These are phyloP conservation scores for Cybosia mesomella DNA, from an alignment of 2,888 invertebrate genomes.

Conservation along the genomic window DNA sequence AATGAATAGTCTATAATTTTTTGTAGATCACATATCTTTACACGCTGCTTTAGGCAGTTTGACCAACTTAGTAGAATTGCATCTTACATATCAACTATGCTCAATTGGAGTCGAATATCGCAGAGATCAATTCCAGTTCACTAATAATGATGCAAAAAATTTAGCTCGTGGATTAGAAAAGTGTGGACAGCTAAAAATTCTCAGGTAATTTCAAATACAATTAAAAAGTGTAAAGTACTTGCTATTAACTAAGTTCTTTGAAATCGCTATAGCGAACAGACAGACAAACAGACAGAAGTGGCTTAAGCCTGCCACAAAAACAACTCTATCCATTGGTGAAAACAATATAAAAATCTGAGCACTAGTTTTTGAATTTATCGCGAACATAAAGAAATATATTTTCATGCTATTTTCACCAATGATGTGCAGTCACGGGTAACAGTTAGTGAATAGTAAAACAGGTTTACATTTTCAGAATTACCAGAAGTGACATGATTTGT, in stretches of 20 bases:
- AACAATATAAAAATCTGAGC: no score
- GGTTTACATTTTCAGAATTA: slow-evolving; percentile 65
- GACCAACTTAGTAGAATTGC: slow-evolving; percentile 74
- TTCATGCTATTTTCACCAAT: no score
- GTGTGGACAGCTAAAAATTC: slow-evolving; percentile 67
- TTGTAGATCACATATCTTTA: slow-evolving; percentile 83
- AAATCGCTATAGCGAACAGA: no score
- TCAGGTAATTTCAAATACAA: slow-evolving; percentile 62
- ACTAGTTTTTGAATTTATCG: no score
- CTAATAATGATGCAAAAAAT: slow-evolving; percentile 81
- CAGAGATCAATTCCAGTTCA: slow-evolving; percentile 82
- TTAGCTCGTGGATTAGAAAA: slow-evolving; percentile 79
- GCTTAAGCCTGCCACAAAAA: no score
- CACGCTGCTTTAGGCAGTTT: slow-evolving; percentile 82
- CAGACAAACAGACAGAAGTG: no score
- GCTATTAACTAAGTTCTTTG: neutral
- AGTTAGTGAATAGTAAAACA: neutral
- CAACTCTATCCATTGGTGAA: no score
- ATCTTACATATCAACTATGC: slow-evolving; percentile 76
- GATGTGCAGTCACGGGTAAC: no score
- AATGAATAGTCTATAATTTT: neutral
- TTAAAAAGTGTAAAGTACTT: neutral
- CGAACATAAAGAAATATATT: no score
- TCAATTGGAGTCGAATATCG: slow-evolving; percentile 74
- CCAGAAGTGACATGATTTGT: slow-evolving; percentile 81